A percentile compares a stretch with the other conserved stretches of the same genome.
These are phyloP conservation scores for Premnoplex brunnescens DNA, from an alignment of 2,797 vertebrate genomes.

Conservation along the genomic window DNA sequence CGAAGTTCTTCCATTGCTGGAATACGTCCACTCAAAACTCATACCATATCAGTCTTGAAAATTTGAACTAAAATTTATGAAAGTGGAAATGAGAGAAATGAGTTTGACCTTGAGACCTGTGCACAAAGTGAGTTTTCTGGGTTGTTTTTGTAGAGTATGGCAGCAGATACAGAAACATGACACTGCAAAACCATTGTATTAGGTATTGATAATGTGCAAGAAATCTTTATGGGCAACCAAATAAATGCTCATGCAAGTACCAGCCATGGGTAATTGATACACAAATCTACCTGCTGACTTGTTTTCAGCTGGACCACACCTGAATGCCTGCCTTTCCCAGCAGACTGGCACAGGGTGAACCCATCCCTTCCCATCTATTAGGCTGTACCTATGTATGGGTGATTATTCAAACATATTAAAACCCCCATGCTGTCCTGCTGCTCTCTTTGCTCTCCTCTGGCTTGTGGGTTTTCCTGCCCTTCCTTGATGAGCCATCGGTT, in stretches of 20 bases:
- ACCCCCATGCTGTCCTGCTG: too few species aligned
- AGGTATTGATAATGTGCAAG: background rate
- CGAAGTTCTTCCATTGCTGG: background rate
- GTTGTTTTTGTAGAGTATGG: background rate
- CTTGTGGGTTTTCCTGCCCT: background rate
- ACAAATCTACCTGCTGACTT: background rate
- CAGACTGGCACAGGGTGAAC: too few species aligned
- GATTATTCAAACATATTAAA: background rate
- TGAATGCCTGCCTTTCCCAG: background rate
- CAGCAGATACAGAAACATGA: background rate
- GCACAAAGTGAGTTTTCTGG: background rate
- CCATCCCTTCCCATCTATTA: background rate
- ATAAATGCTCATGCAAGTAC: background rate
- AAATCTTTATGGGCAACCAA: background rate
- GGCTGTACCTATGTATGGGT: background rate
- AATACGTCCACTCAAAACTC: background rate
- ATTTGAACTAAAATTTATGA: background rate
- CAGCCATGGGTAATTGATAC: background rate
- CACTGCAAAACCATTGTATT: accelerated
- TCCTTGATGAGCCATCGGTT: background rate
- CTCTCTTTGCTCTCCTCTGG: background rate
- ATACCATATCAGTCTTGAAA: background rate
- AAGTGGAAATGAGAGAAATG: background rate
- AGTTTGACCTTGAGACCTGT: background rate
- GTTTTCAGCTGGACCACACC: background rate